Percentiles rank a stretch among this genome's conserved stretches.
Evolutionary conservation across 2,113 vertebrate genomes (phyloP).

Genomic region (Cichladusa arquata): DNA sequence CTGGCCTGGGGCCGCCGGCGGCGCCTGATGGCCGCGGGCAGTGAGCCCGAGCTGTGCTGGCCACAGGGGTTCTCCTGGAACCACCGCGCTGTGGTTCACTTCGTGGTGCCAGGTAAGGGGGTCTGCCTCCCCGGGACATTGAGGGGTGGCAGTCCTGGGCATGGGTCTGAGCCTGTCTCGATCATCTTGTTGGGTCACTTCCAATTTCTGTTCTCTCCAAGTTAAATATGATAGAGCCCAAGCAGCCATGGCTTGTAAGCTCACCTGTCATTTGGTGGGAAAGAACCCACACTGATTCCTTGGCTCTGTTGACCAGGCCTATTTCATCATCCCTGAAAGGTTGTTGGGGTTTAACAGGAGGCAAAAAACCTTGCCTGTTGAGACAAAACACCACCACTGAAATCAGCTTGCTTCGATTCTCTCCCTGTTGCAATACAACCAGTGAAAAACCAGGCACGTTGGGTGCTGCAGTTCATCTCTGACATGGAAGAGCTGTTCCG

Average conservation of each 20-base stretch:
- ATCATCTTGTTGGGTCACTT: accelerated
- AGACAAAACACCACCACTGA: background rate
- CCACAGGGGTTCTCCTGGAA: constrained; percentile 87
- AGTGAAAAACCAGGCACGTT: constrained; percentile 98
- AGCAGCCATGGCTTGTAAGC: background rate
- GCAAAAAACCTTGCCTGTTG: background rate
- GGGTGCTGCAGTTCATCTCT: constrained; percentile 89
- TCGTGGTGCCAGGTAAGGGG: constrained; percentile 87
- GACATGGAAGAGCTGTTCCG: constrained; percentile 87
- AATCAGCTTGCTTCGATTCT: constrained; percentile 7
- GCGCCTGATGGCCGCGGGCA: background rate
- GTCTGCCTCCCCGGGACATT: accelerated
- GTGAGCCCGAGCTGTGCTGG: constrained; percentile 80
- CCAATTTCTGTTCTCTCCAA: background rate
- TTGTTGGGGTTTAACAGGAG: background rate
- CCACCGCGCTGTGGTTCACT: constrained; percentile 82
- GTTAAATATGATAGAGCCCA: background rate
- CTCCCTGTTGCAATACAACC: background rate
- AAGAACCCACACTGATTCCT: background rate
- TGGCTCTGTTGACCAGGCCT: background rate
- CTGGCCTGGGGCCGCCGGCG: constrained; percentile 24
- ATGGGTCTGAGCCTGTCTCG: background rate
- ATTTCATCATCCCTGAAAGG: background rate
- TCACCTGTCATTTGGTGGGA: background rate
- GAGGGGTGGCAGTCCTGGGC: background rate